phyloP scores from a whole-genome alignment of 2,797 vertebrate genomes.

The Silurus aristotelis region DNA sequence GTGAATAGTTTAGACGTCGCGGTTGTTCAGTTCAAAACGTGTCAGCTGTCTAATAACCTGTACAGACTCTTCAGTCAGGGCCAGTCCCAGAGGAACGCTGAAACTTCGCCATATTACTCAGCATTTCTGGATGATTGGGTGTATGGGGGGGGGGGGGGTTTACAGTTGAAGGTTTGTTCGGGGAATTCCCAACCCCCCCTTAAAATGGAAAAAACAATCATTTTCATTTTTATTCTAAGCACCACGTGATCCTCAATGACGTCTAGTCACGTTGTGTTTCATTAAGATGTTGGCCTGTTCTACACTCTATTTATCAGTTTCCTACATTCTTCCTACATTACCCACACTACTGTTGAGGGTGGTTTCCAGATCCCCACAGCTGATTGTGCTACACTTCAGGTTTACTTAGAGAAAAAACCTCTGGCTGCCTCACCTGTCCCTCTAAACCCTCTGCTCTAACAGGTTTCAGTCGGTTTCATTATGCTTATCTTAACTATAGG shows the following conservation, averaged over 20 bases:
- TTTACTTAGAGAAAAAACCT: not conserved
- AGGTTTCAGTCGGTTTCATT: not conserved
- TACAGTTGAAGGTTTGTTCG: not conserved
- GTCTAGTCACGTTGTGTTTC: not conserved
- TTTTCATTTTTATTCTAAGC: no score
- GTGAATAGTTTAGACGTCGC: not conserved
- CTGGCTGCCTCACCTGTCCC: no score
- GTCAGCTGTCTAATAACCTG: constrained; percentile 6
- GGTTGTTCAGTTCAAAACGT: not conserved
- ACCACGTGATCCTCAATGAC: not conserved
- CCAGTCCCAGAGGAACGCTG: not conserved
- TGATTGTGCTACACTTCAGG: not conserved
- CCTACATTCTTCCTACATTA: not conserved
- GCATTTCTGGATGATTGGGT: not conserved
- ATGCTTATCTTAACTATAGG: not conserved
- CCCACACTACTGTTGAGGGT: not conserved
- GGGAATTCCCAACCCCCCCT: not conserved
- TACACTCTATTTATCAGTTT: not conserved
- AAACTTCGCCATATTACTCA: constrained; percentile 7
- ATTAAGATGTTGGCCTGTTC: not conserved
- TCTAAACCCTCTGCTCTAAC: no score
- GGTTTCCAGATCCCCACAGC: not conserved
- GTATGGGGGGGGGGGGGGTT: not conserved
- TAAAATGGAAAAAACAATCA: no score
- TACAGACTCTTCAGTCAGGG: not conserved